Percentiles rank a stretch among this genome's conserved stretches.
Evolutionary conservation across 2,113 vertebrate species (phyloP).

Genomic region (Nannobrachium achirus): DNA sequence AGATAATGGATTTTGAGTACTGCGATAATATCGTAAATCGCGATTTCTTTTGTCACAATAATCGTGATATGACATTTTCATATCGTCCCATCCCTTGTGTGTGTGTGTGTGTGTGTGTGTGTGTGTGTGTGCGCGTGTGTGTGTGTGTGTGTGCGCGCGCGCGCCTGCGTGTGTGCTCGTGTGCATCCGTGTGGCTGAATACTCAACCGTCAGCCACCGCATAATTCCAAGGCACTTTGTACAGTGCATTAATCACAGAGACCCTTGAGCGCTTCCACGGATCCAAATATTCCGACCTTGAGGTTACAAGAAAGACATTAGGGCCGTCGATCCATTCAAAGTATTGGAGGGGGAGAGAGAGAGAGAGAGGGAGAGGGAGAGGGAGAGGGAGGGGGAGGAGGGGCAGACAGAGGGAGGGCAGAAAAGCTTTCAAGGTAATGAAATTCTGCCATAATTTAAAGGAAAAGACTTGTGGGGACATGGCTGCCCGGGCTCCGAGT

Average conservation of each 20-base stretch:
- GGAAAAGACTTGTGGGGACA: conserved; percentile 81
- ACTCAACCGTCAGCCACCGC: conserved; percentile 70
- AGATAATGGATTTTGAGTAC: too few species aligned
- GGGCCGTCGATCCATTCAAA: conserved; percentile 78
- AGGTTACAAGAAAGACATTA: conserved; percentile 86
- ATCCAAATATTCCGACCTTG: conserved; percentile 84
- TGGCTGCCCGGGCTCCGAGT: conserved; percentile 58
- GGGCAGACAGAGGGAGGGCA: conserved; percentile 63
- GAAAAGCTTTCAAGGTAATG: conserved; percentile 87
- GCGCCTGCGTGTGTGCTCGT: conserved; percentile 28
- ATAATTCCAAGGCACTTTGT: conserved; percentile 81
- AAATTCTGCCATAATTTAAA: conserved; percentile 87
- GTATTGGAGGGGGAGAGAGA: conserved; percentile 64
- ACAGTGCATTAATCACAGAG: conserved; percentile 84
- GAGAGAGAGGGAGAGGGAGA: conserved; percentile 9
- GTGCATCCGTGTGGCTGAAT: conserved; percentile 46
- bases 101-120: conserved; percentile 21
- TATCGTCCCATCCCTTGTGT: too few species aligned
- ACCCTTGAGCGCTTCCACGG: conserved; percentile 76
- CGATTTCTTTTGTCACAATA: too few species aligned
- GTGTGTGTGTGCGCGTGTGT: conserved; percentile 34
- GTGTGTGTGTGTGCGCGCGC: conserved; percentile 27
- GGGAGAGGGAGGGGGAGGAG: conserved; percentile 24
- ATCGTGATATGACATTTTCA: too few species aligned
- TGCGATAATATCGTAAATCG: too few species aligned